These are phyloP conservation scores for Ia io DNA, from an alignment of 2,113 vertebrate genomes.

Conservation along the genomic window DNA sequence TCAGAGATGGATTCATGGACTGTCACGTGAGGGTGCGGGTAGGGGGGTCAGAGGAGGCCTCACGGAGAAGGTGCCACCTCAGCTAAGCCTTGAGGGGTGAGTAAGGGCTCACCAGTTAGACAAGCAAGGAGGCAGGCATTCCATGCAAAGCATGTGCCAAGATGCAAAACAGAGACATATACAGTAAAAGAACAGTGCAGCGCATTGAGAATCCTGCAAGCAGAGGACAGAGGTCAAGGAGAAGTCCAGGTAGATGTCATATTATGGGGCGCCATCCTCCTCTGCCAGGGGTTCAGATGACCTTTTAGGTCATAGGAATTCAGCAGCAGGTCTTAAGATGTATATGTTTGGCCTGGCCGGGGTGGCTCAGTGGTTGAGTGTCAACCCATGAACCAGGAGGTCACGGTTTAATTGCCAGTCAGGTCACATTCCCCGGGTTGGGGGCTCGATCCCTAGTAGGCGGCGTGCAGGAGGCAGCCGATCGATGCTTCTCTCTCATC, in stretches of 20 bases:
- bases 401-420: too few relatives aligned
- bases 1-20: neutral
- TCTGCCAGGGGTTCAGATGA: neutral
- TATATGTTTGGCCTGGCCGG: neutral
- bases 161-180: accelerated
- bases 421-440: too few relatives aligned
- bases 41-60: neutral
- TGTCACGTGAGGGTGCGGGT: accelerated
- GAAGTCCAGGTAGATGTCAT: neutral
- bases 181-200: neutral
- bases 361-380: too few relatives aligned
- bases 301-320: neutral
- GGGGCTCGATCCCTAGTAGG: too few relatives aligned
- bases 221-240: neutral
- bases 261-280: too few relatives aligned
- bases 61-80: neutral
- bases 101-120: neutral
- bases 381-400: too few relatives aligned
- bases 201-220: neutral
- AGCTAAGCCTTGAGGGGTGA: neutral
- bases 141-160: neutral
- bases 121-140: neutral
- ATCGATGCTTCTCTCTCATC: too few relatives aligned
- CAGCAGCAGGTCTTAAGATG: neutral
- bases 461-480: too few relatives aligned